A percentile compares a stretch with the other conserved stretches of the same genome.
Evolutionary conservation across 2,888 invertebrate species (phyloP).

Genomic region (Napeogenes inachia): DNA sequence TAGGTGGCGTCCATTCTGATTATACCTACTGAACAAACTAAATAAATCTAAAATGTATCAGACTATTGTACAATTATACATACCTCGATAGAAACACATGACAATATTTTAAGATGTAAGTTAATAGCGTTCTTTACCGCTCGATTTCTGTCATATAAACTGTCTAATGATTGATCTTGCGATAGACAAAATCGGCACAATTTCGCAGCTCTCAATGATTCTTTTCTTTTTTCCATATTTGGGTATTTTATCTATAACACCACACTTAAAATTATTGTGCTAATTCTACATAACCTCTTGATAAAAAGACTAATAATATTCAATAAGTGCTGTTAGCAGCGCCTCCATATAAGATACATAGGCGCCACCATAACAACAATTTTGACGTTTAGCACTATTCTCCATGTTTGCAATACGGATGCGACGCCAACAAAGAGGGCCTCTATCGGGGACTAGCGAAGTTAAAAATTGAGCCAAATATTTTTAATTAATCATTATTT

Average conservation of each 20-base stretch:
- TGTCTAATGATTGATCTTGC: constrained; percentile 79
- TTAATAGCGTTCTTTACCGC: constrained; percentile 79
- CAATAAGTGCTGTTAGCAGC: constrained; percentile 18
- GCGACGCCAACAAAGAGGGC: constrained; percentile 20
- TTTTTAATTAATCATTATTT: constrained; percentile 19
- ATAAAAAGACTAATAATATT: constrained; percentile 29
- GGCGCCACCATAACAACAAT: constrained; percentile 23
- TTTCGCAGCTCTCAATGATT: constrained; percentile 78
- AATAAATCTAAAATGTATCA: not conserved
- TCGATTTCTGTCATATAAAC: constrained; percentile 80
- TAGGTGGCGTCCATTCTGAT: constrained; percentile 35
- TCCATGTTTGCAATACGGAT: constrained; percentile 10
- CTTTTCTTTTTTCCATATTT: constrained; percentile 79
- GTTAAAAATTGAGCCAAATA: constrained; percentile 5
- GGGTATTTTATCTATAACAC: constrained; percentile 26
- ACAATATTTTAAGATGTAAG: constrained; percentile 85
- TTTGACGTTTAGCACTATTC: constrained; percentile 11
- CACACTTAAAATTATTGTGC: constrained; percentile 33
- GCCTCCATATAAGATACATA: constrained; percentile 22
- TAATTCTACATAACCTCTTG: constrained; percentile 55
- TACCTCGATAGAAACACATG: constrained; percentile 88
- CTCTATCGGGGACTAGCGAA: constrained; percentile 21
- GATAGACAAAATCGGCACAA: constrained; percentile 86
- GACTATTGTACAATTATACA: constrained; percentile 16
- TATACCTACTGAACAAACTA: not conserved